Base-by-base conservation (phyloP, 2,888 invertebrate species). In the Margaritifera margaritifera region DNA sequence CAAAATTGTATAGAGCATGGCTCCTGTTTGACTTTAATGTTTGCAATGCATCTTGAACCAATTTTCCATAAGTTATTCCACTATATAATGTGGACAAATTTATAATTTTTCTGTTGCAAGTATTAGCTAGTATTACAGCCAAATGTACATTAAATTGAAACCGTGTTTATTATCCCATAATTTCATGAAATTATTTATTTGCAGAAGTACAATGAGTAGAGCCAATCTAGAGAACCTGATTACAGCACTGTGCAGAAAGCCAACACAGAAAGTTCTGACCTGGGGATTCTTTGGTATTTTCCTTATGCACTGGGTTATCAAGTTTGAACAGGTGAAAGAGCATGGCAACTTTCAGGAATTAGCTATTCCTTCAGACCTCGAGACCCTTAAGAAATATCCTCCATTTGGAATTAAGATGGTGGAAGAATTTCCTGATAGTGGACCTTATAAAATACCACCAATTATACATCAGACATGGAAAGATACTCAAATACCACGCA, bases 401-500 rank as follows among this genome's bases (percentile, higher is more conserved):
- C 75, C 77, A 8, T 64, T 74, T 4, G 70, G 77, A 8, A 71
- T 80, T 8, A 65, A 20, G 8, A n/a, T 69, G 11, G 62, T 77
- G 53, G 84, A 86, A 74, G 64, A 64, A 22, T 81, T 85, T 66
- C 84, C 84, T 1, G 54, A 54, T 19, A 55, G 58, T 18, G 85
- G 84, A 25, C 52, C 68, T 6, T 53, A 68, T 11, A 74, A 70
- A 60, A 80, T 87, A 22, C 84, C 86, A n/a, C 81, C 78, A 66
- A 83, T 85, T 20, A 83, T 87, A 56, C 87, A 87, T 68, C 87
- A 87, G 71, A 86, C 84, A 6, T 86, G 87, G 85, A 84, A 84
- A 71, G 70, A 78, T 64, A 77, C 72, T 0, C 54, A 80, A 22
- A 75, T 87, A 63, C 87, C 87, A 11, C 66, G 75, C n/a, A 82